Evolutionary conservation across 2,888 invertebrate species (phyloP), one percentile per base, ranked within the genome.

Genomic region (Leptopilina syphax): DNA sequence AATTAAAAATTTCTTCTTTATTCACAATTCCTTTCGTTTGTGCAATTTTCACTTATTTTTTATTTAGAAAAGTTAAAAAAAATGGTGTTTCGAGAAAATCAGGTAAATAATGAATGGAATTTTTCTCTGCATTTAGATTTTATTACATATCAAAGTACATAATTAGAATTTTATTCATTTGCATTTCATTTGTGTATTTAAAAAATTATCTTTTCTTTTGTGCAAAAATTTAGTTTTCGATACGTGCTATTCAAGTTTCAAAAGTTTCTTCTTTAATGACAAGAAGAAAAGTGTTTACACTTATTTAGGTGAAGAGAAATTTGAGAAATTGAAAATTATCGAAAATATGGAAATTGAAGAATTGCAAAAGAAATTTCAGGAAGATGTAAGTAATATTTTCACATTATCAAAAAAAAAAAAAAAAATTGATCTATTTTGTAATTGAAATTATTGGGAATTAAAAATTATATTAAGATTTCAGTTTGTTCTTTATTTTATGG

Each of bases 401-500:
- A 18, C 18, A 18, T 76, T 2, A 65, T 50, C 18, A 18, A 18
- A 18, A 18, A 18, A 18, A 18, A 18, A 18, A 44, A 50, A 10
- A 50, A 50, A 12, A 50, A 50, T 9, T 50, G 1, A 50, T 50
- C 10, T 1, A 10, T 50, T 50, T 50, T 3, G 9, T 10, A 12
- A 50, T 12, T 50, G 12, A 50, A 10, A 9, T 10, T 10, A 10
- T 12, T 10, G 12, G 10, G 41, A 47, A 50, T 24, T 47, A 0
- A 8, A 24, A 68, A 34, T 34, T 3, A 47, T 68, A 24, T 4
- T 24, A 12, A 93, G 93, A 89, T 90, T 67, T 88, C 90, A 54
- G 93, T 93, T 81, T 88, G 90, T 12, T 88, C 92, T 70, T 89
- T 92, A 7, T 91, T 96, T 77, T 93, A 93, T 68, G 94, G 94